Percentiles rank a stretch among this genome's conserved stretches.
phyloP scores from a whole-genome alignment of 2,888 invertebrate genomes.

The Drosophila lacicola region DNA sequence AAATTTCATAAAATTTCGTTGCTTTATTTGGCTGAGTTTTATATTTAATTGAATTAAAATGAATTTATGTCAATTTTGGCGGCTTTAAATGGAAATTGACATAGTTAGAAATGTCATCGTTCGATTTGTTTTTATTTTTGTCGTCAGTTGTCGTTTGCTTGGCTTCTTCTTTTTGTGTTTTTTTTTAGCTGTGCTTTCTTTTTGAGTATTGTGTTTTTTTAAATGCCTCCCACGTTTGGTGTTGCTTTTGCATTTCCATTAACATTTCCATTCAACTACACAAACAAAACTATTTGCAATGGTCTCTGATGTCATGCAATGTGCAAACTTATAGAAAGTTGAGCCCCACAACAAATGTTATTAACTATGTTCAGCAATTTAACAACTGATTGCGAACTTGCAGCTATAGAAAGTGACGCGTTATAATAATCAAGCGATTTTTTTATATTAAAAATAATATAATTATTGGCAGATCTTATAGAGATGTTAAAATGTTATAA shows the following conservation, averaged over 20 bases:
- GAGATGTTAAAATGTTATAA: no score
- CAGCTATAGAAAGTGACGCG: conserved; percentile 13
- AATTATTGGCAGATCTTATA: no score
- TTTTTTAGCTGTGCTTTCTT: conserved; percentile 20
- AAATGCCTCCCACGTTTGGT: conserved; percentile 62
- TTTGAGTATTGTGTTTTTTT: conserved; percentile 28
- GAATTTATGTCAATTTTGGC: conserved; percentile 57
- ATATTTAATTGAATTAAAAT: conserved; percentile 72
- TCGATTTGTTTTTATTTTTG: conserved; percentile 7
- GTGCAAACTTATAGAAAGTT: conserved; percentile 38
- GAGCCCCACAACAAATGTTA: conserved; percentile 19
- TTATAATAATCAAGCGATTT: background rate
- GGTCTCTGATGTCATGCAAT: conserved; percentile 64
- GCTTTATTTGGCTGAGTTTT: conserved; percentile 21
- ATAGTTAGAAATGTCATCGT: conserved; percentile 49
- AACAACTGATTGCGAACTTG: conserved; percentile 13
- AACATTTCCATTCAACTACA: conserved; percentile 3
- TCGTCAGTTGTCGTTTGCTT: conserved; percentile 29
- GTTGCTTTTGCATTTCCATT: conserved; percentile 33
- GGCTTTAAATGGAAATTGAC: conserved; percentile 69
- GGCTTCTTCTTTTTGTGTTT: conserved; percentile 45
- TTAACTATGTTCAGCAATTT: conserved; percentile 14
- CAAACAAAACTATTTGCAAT: conserved; percentile 48
- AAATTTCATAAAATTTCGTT: background rate
- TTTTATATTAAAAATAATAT: background rate